Evolutionary conservation across 2,113 vertebrate genomes (phyloP).

Genomic region (Butastur rufipennis): DNA sequence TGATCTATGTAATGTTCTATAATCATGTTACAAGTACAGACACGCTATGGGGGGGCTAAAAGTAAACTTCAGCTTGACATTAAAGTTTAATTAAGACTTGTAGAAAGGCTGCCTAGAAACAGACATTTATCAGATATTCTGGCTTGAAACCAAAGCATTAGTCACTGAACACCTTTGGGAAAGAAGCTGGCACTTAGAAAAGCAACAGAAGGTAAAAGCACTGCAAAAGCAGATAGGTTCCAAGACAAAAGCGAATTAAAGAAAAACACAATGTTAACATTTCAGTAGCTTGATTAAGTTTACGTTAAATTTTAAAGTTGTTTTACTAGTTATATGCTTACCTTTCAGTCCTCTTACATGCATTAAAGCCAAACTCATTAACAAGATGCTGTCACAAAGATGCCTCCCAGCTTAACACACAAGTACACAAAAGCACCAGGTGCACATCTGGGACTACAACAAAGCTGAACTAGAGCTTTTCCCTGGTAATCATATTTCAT

Average conservation of each 20-base stretch:
- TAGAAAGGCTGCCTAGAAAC: slow-evolving; percentile 74
- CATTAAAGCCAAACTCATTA: slow-evolving; percentile 47
- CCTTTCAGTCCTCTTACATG: neutral
- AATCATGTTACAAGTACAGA: slow-evolving; percentile 11
- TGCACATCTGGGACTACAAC: slow-evolving; percentile 76
- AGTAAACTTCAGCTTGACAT: slow-evolving; percentile 79
- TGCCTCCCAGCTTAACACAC: slow-evolving; percentile 33
- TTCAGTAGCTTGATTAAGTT: slow-evolving; percentile 23
- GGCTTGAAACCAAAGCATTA: slow-evolving; percentile 81
- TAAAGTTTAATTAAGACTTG: slow-evolving; percentile 83
- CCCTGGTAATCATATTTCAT: slow-evolving; percentile 64
- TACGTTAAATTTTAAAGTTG: slow-evolving; percentile 31
- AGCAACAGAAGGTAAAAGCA: slow-evolving; percentile 79
- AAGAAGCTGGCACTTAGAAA: slow-evolving; percentile 75
- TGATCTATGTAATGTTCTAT: neutral
- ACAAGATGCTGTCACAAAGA: slow-evolving; percentile 27
- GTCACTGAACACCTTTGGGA: slow-evolving; percentile 83
- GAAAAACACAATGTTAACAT: slow-evolving; percentile 59
- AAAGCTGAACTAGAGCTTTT: slow-evolving; percentile 61
- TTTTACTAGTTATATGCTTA: slow-evolving; percentile 14
- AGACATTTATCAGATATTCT: slow-evolving; percentile 82
- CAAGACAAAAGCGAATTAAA: slow-evolving; percentile 70
- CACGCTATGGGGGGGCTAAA: slow-evolving; percentile 26
- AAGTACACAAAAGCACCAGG: slow-evolving; percentile 74
- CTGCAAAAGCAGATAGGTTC: slow-evolving; percentile 70